Base-by-base conservation (phyloP, 2,888 invertebrate genomes). In the Cataglyphis livida region DNA sequence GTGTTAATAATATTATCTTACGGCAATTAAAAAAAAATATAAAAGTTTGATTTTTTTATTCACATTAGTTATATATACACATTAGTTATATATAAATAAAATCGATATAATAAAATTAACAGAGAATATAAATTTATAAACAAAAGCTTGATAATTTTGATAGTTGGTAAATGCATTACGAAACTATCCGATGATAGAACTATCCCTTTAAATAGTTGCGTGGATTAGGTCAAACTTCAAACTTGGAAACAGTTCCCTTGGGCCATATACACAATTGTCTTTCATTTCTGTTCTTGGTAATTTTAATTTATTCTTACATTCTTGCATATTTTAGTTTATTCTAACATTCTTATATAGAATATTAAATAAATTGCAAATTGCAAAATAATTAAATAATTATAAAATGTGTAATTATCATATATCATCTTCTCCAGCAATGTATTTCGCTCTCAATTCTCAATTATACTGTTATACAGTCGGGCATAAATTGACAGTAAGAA, bases 141-240 rank as follows among this genome's bases (percentile, higher is more conserved):
- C 41, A 44, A 18, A 6, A 59, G 9, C 32, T 44, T 32, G 21
- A 71, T 12, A 32, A 44, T 62, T 51, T 38, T 12, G 5, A 18
- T 38, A 38, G 18, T 65, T 64, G 15, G 10, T 7, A 35, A 71
- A 25, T 18, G n/a, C n/a, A 51, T 51, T 51, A 51, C 51, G n/a
- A 51, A 51, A 51, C n/a, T 51, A 51, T n/a, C n/a, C 5, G 38
- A 64, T 59, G 21, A 12, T 41, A 41, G 41, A 76, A 15, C n/a
- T 41, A 28, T 41, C 75, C 51, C 75, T 76, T 71, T 76, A 76
- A 76, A n/a, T 68, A 76, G 68, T 38, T 57, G 32, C 68, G 57
- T 57, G 28, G 28, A 54, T 66, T 68, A 57, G 76, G 41, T 76
- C 76, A 76, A 76, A 66, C 76, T 57, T 66, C 68, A 41, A 76